Base-by-base conservation (phyloP, 2,113 vertebrate genomes). In the Sinosuthora webbiana region DNA sequence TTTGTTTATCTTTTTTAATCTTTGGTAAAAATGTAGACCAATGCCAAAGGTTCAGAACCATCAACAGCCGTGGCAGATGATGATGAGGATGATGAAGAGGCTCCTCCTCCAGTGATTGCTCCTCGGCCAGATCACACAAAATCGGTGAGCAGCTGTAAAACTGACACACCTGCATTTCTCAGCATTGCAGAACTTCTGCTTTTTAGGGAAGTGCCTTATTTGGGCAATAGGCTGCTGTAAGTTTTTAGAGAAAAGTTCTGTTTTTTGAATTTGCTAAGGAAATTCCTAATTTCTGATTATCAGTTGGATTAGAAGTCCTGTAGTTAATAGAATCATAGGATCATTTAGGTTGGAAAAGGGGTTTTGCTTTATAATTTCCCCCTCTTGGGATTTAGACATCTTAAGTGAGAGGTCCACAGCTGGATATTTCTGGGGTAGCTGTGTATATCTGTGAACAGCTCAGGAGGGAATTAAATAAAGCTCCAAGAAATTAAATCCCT, bases 41-140 rank as follows among this genome's bases (percentile, higher is more conserved):
- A 97, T 83, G 98, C 99, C 95, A 99, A 99, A 98, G 98, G 98
- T 59, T 97, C 98, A n/a, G 99, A 99, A 84, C 98, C 98, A 19
- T 98, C 98, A 39, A 98, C 98, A 85, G 95, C 95, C 97, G 98
- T 98, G 87, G 97, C 94, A 95, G 99, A 99, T 89, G 99, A 99
- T 67, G 99, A 99, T 7, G 99, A 99, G 5, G 98, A 98, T 24
- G 99, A 99, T 69, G 99, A 99, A 71, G 99, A 99, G 94, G 77
- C 98, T 68, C 98, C 98, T 47, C 99, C 99, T 81, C 99, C 99
- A 41, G 94, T 99, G 87, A 99, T 99, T 94, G 99, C 99, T 37
- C 99, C 99, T 7, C 97, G 99, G 50, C 99, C 99, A 22, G 99
- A 99, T 87, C 98, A 99, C 95, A 99, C 99, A n/a, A 99, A 99